These are phyloP conservation scores for Cydia splendana DNA, from an alignment of 1,140 invertebrate genomes.

Conservation along the genomic window DNA sequence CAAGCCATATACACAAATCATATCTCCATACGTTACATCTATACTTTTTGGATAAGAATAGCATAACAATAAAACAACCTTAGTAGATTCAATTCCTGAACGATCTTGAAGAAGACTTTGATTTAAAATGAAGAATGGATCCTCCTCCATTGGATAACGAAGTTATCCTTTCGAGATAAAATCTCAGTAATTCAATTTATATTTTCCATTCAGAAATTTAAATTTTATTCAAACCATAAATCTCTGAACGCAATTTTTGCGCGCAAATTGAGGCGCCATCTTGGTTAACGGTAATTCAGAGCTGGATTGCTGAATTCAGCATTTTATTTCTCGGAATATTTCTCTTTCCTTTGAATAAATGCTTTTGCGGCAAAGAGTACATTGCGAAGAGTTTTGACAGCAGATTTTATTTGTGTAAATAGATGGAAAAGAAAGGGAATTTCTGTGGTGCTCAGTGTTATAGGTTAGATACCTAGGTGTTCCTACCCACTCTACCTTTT, in stretches of 20 bases:
- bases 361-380: constrained; percentile 3
- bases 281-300: constrained; percentile 20
- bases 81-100: no score
- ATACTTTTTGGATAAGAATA: no score
- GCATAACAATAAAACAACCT: no score
- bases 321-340: constrained; percentile 17
- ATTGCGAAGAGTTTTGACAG: constrained; percentile 5
- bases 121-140: background rate
- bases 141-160: background rate
- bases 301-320: constrained; percentile 14
- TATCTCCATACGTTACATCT: no score
- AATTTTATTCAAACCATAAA: constrained; percentile 1
- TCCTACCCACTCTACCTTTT: no score
- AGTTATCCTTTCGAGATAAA: background rate
- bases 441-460: background rate
- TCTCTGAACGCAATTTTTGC: constrained; percentile 3
- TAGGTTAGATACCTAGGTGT: no score
- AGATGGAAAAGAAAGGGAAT: background rate
- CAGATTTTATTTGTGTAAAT: background rate
- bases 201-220: background rate
- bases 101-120: no score
- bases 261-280: background rate
- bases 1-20: no score
- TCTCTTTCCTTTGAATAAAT: constrained; percentile 16
- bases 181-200: constrained; percentile 12